Conservation (phyloP, 2,113 vertebrate genomes). For the Phocoena sinus region DNA sequence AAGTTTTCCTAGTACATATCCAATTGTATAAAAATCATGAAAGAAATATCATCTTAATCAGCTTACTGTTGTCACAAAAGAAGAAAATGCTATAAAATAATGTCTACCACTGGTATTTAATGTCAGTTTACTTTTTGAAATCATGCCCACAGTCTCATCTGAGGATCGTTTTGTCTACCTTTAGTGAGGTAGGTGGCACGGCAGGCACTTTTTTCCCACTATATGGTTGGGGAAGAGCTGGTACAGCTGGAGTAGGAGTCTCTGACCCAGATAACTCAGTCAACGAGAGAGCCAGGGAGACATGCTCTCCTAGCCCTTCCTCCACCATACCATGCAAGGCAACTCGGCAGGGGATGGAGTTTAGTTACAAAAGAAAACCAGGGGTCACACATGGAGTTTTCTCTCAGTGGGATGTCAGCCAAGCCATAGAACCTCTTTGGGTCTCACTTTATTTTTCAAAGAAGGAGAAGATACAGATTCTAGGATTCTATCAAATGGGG, state of each 20-base stretch:
- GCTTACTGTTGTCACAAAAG: neutral
- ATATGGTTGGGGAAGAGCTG: neutral
- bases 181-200: neutral
- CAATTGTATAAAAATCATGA: neutral
- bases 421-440: neutral
- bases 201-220: accelerated
- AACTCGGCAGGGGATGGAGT: too few relatives aligned
- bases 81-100: neutral
- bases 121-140: neutral
- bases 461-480: neutral
- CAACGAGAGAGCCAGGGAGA: accelerated
- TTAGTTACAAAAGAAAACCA: too few relatives aligned
- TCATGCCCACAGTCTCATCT: neutral
- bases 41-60: neutral
- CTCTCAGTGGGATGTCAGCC: neutral
- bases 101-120: too few relatives aligned
- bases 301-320: accelerated
- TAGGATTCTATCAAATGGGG: neutral
- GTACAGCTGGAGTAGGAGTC: accelerated
- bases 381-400: neutral
- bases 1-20: neutral
- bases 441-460: neutral
- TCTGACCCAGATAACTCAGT: neutral
- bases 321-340: too few relatives aligned
- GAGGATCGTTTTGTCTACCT: accelerated